Base-by-base conservation (phyloP, 1,140 invertebrate species). In the Seison nebaliae region DNA sequence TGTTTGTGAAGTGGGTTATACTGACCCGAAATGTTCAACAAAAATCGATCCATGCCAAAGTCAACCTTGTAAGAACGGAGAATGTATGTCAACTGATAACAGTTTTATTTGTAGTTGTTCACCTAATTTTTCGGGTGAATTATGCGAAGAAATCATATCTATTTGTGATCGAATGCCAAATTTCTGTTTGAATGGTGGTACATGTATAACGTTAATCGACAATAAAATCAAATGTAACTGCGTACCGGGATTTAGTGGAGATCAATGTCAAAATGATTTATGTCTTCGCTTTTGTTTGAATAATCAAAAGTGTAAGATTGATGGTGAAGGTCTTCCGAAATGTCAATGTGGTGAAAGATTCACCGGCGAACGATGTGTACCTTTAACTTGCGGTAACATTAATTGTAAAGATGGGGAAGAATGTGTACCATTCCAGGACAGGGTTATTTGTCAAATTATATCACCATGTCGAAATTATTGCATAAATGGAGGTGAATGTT, bases 381-480 rank as follows among this genome's bases (percentile, higher is more conserved):
- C 33, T 14, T n/a, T n/a, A n/a, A n/a, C n/a, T 16, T 43, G 36
- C 34, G n/a, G 12, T 15, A 35, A 20, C 15, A 15, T 12, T 12
- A 30, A 32, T 22, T 43, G 36, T 28, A 6, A 12, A 17, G 35
- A 40, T 16, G 21, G 30, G 16, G 38, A 32, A 14, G 31, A 34
- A 9, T 40, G 38, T 14, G 18, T 28, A 11, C 38, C 33, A 40
- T 7, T 55, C 52, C 47, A 16, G 42, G 1, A 8, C 36, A 1
- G 51, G 51, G 7, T 55, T 43, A 42, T 48, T 45, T 1, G 53
- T 52, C 7, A 39, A 26, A 12, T 42, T 39, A n/a, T 57, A 53
- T 40, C 47, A 50, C 45, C 65, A 77, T 91, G 84, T 51, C 81
- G 76, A 1, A 75, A 74, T 46, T 30, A 28, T n/a, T 44, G 41